Base-by-base conservation (phyloP, 2,113 vertebrate species). In the Thamnophis sirtalis region DNA sequence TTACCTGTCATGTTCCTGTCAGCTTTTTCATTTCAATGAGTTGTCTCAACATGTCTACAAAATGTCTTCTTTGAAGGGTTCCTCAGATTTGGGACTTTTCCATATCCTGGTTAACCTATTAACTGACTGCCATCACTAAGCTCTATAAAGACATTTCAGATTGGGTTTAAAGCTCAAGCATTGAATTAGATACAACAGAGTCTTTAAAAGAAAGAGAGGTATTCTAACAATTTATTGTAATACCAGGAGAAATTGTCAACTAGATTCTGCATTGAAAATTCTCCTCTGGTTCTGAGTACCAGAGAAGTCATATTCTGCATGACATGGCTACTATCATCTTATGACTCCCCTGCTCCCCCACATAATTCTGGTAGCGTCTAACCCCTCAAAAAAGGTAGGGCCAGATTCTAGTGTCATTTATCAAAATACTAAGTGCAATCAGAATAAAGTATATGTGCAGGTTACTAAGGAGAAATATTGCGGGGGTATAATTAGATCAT, bases 11-110 rank as follows among this genome's bases (percentile, higher is more conserved):
- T 95, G 93, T 94, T 56, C 93, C 0, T 87, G 85, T 93, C 92
- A 96, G 88, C 28, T 94, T 96, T 95, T 95, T 91, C 15, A 24
- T 86, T 84, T 89, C 94, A 91, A 94, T 93, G 55, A 88, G 54
- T 90, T 94, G 94, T 93, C 88, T 91, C 94, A 88, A 89, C 89
- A 93, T 93, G 85, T 95, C 95, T 95, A 89, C 80, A 88, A 55
- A 89, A 50, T 80, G 93, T 19, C 28, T 93, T 88, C n/a, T 86
- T 92, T 93, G 38, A 68, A 95, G 5, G 43, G 92, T 91, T 93
- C 58, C 93, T 94, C 90, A 89, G 90, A 0, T 95, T 93, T 91
- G 94, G 68, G 87, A 84, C 28, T 92, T 91, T 56, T 91, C 49
- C 28, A 84, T n/a, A 24, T 94, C 93, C 86, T 95, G 88, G 92